These are phyloP conservation scores for Myiozetetes cayanensis DNA, from an alignment of 2,113 vertebrate genomes.

Conservation along the genomic window DNA sequence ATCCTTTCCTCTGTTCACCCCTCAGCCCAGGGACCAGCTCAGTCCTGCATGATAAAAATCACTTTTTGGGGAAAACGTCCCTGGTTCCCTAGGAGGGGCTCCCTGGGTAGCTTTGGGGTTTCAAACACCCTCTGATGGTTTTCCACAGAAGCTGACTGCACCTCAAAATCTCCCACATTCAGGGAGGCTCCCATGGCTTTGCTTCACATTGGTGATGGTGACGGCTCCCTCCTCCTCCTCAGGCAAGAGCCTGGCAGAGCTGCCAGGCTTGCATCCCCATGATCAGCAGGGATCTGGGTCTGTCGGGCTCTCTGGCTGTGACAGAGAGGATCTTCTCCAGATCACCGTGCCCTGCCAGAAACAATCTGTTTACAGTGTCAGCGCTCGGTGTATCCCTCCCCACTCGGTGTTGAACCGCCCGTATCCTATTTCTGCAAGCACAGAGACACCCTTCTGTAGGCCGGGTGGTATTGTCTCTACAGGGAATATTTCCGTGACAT, in stretches of 20 bases:
- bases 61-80: background rate
- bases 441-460: background rate
- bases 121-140: background rate
- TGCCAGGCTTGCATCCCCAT: background rate
- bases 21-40: background rate
- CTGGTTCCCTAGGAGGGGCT: background rate
- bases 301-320: background rate
- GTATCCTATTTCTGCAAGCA: background rate
- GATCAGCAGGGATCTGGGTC: background rate
- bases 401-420: rapidly evolving
- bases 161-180: background rate
- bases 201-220: background rate
- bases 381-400: background rate
- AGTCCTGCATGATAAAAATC: background rate
- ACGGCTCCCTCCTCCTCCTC: background rate
- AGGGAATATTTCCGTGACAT: background rate
- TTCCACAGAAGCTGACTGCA: background rate
- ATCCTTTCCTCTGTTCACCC: background rate
- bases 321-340: constrained; percentile 5
- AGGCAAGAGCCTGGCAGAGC: background rate
- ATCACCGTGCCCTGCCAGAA: background rate
- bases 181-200: background rate
- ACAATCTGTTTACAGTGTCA: constrained; percentile 28
- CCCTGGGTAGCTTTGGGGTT: background rate
- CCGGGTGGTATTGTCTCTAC: background rate